Conservation (phyloP, 2,113 vertebrate genomes). For the Varanus komodoensis region DNA sequence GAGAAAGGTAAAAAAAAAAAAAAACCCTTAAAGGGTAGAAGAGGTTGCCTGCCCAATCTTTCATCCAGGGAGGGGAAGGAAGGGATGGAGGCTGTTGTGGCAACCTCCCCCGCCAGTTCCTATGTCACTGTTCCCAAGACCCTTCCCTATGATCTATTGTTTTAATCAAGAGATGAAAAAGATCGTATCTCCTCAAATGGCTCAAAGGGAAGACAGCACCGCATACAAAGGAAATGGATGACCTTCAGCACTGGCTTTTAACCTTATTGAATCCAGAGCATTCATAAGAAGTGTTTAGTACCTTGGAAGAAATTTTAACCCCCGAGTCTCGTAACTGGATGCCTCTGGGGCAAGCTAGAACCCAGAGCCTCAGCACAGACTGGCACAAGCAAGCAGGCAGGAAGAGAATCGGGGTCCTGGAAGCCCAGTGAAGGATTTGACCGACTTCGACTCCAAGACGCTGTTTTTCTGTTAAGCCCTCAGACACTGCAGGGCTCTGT, state of each 20-base stretch:
- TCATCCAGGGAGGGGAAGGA: no score
- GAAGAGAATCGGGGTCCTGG: no score
- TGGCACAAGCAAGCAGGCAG: not conserved
- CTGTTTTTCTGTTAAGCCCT: not conserved
- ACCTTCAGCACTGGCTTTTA: not conserved
- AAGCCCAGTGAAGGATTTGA: accelerated
- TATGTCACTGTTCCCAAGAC: not conserved
- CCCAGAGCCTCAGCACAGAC: no score
- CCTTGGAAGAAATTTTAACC: slow-evolving; percentile 1
- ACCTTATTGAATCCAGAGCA: not conserved
- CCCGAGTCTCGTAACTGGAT: not conserved
- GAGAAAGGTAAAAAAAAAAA: no score
- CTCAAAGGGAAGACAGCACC: no score
- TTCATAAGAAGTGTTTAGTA: not conserved
- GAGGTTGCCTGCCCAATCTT: no score
- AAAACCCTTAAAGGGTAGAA: no score
- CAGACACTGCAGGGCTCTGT: not conserved
- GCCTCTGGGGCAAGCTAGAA: not conserved
- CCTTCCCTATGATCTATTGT: not conserved
- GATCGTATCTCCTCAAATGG: not conserved
- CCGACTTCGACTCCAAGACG: not conserved
- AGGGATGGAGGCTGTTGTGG: no score
- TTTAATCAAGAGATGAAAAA: not conserved
- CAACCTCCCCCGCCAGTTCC: no score
- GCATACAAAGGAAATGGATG: not conserved